Percentiles rank a stretch among this genome's conserved stretches.
Evolutionary conservation across 2,797 vertebrate species (phyloP).

Genomic region (Caiman crocodilus): DNA sequence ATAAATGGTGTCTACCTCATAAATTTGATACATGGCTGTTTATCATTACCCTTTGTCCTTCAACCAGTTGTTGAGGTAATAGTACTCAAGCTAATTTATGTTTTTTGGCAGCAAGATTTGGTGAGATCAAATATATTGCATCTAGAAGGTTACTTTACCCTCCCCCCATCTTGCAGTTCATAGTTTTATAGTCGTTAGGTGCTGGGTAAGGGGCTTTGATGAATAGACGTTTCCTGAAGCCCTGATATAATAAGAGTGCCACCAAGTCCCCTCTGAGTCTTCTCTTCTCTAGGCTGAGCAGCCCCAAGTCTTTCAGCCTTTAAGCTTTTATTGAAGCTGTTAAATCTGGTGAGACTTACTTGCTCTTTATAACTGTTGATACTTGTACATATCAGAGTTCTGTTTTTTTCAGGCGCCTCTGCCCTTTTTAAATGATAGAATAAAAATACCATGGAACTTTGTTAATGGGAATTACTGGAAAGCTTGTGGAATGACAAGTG

Average conservation of each 20-base stretch:
- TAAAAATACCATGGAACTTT: neutral
- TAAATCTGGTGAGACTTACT: conserved; percentile 66
- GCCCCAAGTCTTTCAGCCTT: too few relatives aligned
- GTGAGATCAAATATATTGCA: conserved; percentile 39
- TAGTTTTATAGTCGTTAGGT: too few relatives aligned
- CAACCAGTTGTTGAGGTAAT: conserved; percentile 64
- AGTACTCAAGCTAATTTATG: conserved; percentile 52
- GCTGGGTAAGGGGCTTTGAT: too few relatives aligned
- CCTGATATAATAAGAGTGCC: too few relatives aligned
- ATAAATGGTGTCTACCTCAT: neutral
- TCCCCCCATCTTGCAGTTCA: conserved; percentile 70
- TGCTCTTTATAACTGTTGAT: conserved; percentile 36
- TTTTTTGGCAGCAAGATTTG: conserved; percentile 50
- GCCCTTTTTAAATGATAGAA: too few relatives aligned
- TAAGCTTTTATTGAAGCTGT: conserved; percentile 37
- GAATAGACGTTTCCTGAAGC: too few relatives aligned
- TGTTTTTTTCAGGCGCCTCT: too few relatives aligned
- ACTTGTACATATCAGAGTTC: neutral
- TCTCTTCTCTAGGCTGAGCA: too few relatives aligned
- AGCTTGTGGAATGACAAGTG: conserved; percentile 9
- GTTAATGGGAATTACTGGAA: neutral
- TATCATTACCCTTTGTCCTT: conserved; percentile 54
- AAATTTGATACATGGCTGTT: conserved; percentile 9
- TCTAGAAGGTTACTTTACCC: conserved; percentile 48
- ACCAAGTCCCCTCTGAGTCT: too few relatives aligned